phyloP scores from a whole-genome alignment of 2,113 vertebrate species.

The Gobio gobio region DNA sequence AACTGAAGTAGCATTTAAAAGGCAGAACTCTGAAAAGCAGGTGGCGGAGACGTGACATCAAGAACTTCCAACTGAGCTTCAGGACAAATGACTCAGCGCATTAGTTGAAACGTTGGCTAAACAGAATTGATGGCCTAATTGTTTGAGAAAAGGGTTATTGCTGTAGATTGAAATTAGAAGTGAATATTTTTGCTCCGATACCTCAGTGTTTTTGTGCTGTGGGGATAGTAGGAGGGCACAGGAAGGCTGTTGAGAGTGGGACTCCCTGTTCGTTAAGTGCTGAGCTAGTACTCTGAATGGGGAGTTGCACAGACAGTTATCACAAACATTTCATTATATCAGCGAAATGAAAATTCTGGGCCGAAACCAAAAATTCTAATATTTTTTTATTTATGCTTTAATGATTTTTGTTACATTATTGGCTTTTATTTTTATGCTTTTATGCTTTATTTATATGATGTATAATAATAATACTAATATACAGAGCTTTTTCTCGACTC shows the following conservation, averaged over 20 bases:
- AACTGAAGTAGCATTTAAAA: slow-evolving; percentile 20
- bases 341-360: no score
- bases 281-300: neutral
- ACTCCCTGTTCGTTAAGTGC: slow-evolving; percentile 42
- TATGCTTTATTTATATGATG: no score
- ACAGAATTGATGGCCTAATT: slow-evolving; percentile 61
- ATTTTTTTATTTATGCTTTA: no score
- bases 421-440: no score
- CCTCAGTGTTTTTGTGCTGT: neutral
- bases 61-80: slow-evolving; percentile 38
- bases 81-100: slow-evolving; percentile 59
- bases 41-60: neutral
- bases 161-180: slow-evolving; percentile 60
- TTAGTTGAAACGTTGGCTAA: slow-evolving; percentile 58
- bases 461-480: no score
- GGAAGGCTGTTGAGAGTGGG: neutral
- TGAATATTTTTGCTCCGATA: slow-evolving; percentile 6
- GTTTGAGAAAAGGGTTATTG: slow-evolving; percentile 61
- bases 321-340: neutral
- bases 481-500: no score
- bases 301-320: neutral
- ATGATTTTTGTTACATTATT: no score
- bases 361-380: no score
- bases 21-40: neutral
- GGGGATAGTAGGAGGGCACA: neutral